Percentiles rank a stretch among this genome's conserved stretches.
phyloP scores from a whole-genome alignment of 2,888 invertebrate genomes.

The Trimorus sp. region DNA sequence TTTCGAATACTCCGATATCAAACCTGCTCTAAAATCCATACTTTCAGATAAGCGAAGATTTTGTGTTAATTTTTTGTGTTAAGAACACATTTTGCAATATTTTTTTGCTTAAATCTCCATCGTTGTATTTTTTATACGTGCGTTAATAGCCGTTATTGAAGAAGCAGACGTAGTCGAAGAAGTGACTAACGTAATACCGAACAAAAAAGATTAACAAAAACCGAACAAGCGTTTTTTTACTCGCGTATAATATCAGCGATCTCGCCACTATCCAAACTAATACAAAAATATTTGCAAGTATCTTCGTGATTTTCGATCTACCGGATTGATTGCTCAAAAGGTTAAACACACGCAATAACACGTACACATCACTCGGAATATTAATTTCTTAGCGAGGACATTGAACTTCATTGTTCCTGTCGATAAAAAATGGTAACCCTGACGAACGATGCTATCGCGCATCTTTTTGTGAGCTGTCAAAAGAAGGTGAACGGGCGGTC shows the following conservation, averaged over 20 bases:
- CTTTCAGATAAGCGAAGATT: too few species aligned
- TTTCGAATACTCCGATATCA: not conserved
- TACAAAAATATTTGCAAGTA: slow-evolving; percentile 51
- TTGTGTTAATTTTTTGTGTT: too few species aligned
- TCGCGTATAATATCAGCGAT: slow-evolving; percentile 21
- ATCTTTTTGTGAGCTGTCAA: slow-evolving; percentile 55
- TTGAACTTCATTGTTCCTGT: slow-evolving; percentile 54
- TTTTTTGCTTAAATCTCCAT: too few species aligned
- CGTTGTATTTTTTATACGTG: too few species aligned
- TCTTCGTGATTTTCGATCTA: slow-evolving; percentile 42
- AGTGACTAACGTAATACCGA: too few species aligned
- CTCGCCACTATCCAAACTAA: slow-evolving; percentile 3
- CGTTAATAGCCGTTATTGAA: too few species aligned
- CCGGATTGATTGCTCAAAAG: slow-evolving; percentile 42
- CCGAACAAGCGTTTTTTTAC: not conserved
- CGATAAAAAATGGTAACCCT: slow-evolving; percentile 46
- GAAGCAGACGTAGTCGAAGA: too few species aligned
- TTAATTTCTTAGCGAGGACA: slow-evolving; percentile 49
- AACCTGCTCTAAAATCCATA: too few species aligned
- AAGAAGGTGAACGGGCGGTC: slow-evolving; percentile 47
- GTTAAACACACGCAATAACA: slow-evolving; percentile 49
- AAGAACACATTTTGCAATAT: too few species aligned
- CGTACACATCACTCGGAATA: slow-evolving; percentile 52
- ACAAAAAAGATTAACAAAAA: too few species aligned
- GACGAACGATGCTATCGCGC: slow-evolving; percentile 54